phyloP scores from a whole-genome alignment of 1,140 invertebrate species.

The Pseudomyrmex cubaensis region DNA sequence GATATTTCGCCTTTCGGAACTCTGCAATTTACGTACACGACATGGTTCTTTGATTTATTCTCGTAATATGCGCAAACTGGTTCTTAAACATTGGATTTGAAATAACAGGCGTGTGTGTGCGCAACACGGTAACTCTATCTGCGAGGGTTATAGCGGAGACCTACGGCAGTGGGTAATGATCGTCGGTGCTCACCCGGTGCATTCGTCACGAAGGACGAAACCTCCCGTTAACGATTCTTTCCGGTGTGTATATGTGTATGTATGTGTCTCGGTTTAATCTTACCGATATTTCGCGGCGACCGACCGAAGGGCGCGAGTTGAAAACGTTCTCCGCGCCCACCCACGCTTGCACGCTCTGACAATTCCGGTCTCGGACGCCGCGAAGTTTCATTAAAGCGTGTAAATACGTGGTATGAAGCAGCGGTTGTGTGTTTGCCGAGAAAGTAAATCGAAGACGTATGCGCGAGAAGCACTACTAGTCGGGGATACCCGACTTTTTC shows the following conservation, averaged over 20 bases:
- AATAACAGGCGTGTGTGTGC: not conserved
- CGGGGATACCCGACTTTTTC: slow-evolving; percentile 32
- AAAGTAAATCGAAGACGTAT: slow-evolving; percentile 55
- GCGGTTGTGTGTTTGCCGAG: slow-evolving; percentile 39
- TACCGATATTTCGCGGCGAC: not conserved
- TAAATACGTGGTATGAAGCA: slow-evolving; percentile 34
- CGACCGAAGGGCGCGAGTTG: not conserved
- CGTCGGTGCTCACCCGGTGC: slow-evolving; percentile 11
- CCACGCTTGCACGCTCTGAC: not conserved
- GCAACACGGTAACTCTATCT: not conserved
- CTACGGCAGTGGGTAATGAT: not conserved
- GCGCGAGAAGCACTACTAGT: slow-evolving; percentile 14
- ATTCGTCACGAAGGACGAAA: slow-evolving; percentile 10
- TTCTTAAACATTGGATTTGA: slow-evolving; percentile 6
- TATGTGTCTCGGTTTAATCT: slow-evolving; percentile 17
- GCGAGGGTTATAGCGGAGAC: slow-evolving; percentile 6
- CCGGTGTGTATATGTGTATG: not conserved
- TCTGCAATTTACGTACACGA: slow-evolving; percentile 28
- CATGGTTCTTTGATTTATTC: slow-evolving; percentile 39
- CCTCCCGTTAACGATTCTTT: not conserved
- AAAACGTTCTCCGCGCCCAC: too few relatives aligned
- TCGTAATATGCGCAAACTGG: slow-evolving; percentile 38
- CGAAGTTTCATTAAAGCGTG: slow-evolving; percentile 44
- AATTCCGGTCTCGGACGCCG: slow-evolving; percentile 12
- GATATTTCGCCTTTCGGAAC: not conserved